Evolutionary conservation across 2,888 invertebrate genomes (phyloP), one percentile per base, ranked within the genome.

Genomic region (Hanleya hanleyi): DNA sequence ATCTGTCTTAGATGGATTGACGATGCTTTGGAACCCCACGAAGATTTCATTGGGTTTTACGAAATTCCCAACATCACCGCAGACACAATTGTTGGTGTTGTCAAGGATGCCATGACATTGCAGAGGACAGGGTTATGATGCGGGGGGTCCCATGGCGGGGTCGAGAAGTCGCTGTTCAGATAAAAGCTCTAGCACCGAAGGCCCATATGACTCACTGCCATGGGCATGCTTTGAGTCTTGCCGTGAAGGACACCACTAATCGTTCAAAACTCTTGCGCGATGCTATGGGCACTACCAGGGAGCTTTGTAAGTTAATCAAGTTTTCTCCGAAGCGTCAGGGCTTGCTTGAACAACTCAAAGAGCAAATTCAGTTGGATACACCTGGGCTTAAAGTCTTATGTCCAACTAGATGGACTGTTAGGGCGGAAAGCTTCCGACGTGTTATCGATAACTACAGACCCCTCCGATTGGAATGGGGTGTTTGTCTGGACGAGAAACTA

Each of bases 361-460:
- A 70, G 18, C 67, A 76, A 38, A 51, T 77, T 41, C 64, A 22
- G n/a, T 69, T 67, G n/a, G 69, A 72, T 0, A 73, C 69, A 36
- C 77, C 78, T 12, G 73, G 74, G 12, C 69, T 80, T 36, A 36
- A 77, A n/a, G 65, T 62, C 1, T 35, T 33, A 37, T 57, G 78
- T 69, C 78, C 77, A 65, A 77, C 74, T n/a, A 41, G 78, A 37
- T 77, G 74, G 72, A 78, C 78, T 49, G 78, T 77, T 1, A 64
- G 37, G 37, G 69, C 69, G 18, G 66, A 75, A 41, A 66, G 69
- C 1, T 32, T 71, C 26, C 35, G 51, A 26, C 41, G 68, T 68
- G 62, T 72, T 26, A 35, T 65, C 18, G 15, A 36, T 22, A 66
- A 70, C 36, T 70, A 64, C 41, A 33, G 49, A 22, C 6, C 32